phyloP scores from a whole-genome alignment of 1,140 invertebrate genomes.

The Tetranychus cinnabarinus region DNA sequence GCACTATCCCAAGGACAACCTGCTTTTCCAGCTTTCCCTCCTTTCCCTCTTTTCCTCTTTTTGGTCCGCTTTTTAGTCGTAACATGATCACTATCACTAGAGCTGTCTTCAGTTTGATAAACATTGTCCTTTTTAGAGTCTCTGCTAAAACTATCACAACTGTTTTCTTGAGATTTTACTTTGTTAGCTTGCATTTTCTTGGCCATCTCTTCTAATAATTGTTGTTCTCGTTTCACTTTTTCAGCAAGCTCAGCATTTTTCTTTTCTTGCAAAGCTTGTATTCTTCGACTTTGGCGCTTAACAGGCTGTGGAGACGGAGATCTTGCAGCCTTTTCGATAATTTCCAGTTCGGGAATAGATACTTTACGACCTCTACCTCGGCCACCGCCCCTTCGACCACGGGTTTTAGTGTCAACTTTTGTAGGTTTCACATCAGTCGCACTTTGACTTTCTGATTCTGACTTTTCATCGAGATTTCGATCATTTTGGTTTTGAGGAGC shows the following conservation, averaged over 20 bases:
- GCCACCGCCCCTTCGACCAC: constrained; percentile 9
- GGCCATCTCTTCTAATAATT: constrained; percentile 10
- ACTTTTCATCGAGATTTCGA: neutral
- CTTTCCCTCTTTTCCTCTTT: constrained; percentile 2
- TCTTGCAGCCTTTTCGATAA: constrained; percentile 5
- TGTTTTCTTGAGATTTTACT: neutral
- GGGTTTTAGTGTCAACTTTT: neutral
- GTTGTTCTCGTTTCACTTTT: constrained; percentile 10
- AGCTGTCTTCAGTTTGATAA: neutral
- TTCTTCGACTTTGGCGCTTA: constrained; percentile 33
- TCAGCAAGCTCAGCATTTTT: constrained; percentile 12
- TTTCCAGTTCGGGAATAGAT: constrained; percentile 14
- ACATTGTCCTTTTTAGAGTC: neutral
- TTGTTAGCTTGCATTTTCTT: constrained; percentile 5
- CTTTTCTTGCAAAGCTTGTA: constrained; percentile 16
- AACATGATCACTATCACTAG: neutral
- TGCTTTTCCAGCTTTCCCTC: neutral
- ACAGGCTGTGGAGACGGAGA: neutral
- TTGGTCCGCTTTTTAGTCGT: neutral
- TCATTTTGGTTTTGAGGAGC: neutral
- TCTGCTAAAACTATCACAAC: neutral
- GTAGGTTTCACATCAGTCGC: too few species aligned
- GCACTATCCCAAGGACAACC: constrained; percentile 2
- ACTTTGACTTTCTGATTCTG: neutral
- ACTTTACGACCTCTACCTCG: constrained; percentile 15